phyloP scores from a whole-genome alignment of 2,888 invertebrate genomes.

The Dysmachus trigonus region DNA sequence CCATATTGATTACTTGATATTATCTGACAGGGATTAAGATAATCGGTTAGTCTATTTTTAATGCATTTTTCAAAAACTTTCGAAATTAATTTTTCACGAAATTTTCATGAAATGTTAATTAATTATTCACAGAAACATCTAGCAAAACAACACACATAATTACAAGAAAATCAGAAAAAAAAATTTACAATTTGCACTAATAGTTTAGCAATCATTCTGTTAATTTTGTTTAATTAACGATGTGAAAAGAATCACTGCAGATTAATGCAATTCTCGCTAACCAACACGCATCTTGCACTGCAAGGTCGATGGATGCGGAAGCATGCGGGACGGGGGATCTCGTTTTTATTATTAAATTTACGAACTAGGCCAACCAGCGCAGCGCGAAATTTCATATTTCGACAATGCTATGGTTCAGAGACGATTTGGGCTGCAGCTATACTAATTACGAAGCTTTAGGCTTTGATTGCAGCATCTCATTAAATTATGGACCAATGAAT shows the following conservation, averaged over 20 bases:
- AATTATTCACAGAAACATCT: no score
- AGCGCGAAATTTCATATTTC: neutral
- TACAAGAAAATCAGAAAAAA: no score
- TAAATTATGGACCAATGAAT: neutral
- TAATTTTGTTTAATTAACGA: neutral
- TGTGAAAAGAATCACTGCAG: neutral
- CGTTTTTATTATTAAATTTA: neutral
- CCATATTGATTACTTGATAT: no score
- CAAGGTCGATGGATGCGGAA: neutral
- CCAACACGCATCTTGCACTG: neutral
- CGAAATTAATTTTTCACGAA: neutral
- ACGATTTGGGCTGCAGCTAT: neutral
- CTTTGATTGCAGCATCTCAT: neutral
- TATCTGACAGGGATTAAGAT: no score
- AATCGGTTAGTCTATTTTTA: no score
- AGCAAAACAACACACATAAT: no score
- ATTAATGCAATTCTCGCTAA: neutral
- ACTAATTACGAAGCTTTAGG: neutral
- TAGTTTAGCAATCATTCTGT: no score
- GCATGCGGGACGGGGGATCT: neutral
- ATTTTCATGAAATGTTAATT: neutral
- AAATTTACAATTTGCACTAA: no score
- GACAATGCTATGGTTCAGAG: neutral
- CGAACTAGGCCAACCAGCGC: neutral
- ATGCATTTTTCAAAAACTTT: no score